Evolutionary conservation across 1,140 invertebrate species (phyloP).

Genomic region (Popillia japonica): DNA sequence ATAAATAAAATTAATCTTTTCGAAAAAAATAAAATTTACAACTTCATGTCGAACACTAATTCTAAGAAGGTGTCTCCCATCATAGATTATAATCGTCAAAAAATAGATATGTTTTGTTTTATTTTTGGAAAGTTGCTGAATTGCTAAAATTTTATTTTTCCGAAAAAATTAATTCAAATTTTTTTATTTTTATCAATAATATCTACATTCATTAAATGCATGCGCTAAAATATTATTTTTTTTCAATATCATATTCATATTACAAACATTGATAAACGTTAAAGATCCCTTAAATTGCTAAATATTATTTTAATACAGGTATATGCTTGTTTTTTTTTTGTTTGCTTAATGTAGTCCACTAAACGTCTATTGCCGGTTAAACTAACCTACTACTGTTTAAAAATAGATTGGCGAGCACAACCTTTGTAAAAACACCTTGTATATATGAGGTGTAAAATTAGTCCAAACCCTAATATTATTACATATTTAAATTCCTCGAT

Average conservation of each 20-base stretch:
- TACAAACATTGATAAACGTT: neutral
- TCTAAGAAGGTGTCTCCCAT: neutral
- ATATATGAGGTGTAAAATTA: neutral
- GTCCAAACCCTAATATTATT: too few relatives aligned
- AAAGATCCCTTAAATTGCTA: neutral
- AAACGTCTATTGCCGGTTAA: conserved; percentile 34
- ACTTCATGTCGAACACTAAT: too few relatives aligned
- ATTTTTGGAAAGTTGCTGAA: too few relatives aligned
- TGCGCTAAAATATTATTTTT: neutral
- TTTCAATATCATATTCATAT: neutral
- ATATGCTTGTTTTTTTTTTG: neutral
- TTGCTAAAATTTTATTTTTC: too few relatives aligned
- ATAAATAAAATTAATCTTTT: too few relatives aligned
- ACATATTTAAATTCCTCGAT: too few relatives aligned
- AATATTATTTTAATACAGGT: neutral
- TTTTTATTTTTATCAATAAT: neutral
- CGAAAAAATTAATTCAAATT: too few relatives aligned
- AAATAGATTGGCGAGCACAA: conserved; percentile 45
- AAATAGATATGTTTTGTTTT: conserved; percentile 14
- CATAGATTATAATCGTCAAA: neutral
- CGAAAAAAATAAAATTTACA: too few relatives aligned
- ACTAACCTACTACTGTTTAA: conserved; percentile 14
- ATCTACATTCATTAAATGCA: neutral
- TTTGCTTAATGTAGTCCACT: neutral
- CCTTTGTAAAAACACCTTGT: conserved; percentile 43